Conservation (phyloP, 2,113 vertebrate species). For the Nothoprocta perdicaria region DNA sequence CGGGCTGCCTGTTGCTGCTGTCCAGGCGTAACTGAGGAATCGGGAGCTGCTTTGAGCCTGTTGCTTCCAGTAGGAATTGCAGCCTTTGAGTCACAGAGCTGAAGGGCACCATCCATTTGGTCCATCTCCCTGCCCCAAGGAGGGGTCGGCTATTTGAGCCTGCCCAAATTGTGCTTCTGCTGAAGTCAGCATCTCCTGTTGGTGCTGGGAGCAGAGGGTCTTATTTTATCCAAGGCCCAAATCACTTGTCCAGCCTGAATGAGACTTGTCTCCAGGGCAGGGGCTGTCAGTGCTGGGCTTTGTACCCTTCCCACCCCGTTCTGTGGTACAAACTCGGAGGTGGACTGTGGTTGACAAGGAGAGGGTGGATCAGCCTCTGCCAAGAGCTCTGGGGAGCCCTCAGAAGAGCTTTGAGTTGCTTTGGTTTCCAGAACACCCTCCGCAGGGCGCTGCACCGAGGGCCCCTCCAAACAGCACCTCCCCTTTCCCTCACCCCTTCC, state of each 20-base stretch:
- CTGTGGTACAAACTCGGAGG: neutral
- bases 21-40: neutral
- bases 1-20: neutral
- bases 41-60: neutral
- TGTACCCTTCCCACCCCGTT: neutral
- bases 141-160: neutral
- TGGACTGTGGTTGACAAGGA: neutral
- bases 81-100: neutral
- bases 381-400: neutral
- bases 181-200: rapidly evolving
- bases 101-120: neutral
- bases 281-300: neutral
- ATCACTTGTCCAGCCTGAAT: neutral
- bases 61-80: neutral
- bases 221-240: neutral
- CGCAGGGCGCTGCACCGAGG: neutral
- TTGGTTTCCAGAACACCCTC: neutral
- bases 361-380: neutral
- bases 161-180: neutral
- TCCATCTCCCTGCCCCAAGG: neutral
- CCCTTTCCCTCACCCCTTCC: neutral
- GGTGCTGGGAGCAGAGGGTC: neutral
- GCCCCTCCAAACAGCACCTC: neutral
- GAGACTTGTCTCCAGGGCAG: neutral
- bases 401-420: neutral